Percentiles rank a stretch among this genome's conserved stretches.
These are phyloP conservation scores for Anoplolepis gracilipes DNA, from an alignment of 1,140 invertebrate genomes.

Conservation along the genomic window DNA sequence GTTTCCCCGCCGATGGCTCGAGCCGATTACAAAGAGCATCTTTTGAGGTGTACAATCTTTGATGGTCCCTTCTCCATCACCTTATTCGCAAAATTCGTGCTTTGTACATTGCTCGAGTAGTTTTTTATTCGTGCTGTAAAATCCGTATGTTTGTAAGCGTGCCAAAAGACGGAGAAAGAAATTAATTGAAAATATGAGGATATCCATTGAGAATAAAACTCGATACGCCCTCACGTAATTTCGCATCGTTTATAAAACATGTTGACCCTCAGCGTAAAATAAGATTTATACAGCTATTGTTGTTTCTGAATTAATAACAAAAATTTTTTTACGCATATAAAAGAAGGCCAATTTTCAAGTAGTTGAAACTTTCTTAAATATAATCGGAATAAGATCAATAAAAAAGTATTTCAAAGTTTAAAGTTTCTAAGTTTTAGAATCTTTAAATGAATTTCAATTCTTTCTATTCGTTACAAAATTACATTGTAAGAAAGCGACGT, in stretches of 20 bases:
- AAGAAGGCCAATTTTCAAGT: no score
- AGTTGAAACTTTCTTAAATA: no score
- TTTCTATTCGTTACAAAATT: no score
- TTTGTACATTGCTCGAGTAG: slow-evolving; percentile 25
- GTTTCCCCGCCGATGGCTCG: slow-evolving; percentile 71
- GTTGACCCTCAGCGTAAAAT: background rate
- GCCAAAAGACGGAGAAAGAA: slow-evolving; percentile 9
- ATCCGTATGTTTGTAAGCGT: slow-evolving; percentile 30
- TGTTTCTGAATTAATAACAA: background rate
- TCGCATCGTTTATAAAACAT: background rate
- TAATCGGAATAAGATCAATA: no score
- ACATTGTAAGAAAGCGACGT: no score
- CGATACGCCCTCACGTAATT: slow-evolving; percentile 1
- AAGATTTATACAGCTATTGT: slow-evolving; percentile 3
- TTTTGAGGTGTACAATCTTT: slow-evolving; percentile 55
- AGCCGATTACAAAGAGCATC: slow-evolving; percentile 73
- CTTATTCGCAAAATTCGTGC: slow-evolving; percentile 66
- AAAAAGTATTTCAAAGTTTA: no score
- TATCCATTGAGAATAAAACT: background rate
- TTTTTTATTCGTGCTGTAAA: slow-evolving; percentile 17
- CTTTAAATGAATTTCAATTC: no score
- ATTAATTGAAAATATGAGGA: slow-evolving; percentile 26
- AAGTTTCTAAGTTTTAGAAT: no score
- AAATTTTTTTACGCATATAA: no score
- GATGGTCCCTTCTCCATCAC: slow-evolving; percentile 49